A percentile compares a stretch with the other conserved stretches of the same genome.
Conservation (phyloP, 92 coral and sea anemone species). For the Pocillopora meandrina region DNA sequence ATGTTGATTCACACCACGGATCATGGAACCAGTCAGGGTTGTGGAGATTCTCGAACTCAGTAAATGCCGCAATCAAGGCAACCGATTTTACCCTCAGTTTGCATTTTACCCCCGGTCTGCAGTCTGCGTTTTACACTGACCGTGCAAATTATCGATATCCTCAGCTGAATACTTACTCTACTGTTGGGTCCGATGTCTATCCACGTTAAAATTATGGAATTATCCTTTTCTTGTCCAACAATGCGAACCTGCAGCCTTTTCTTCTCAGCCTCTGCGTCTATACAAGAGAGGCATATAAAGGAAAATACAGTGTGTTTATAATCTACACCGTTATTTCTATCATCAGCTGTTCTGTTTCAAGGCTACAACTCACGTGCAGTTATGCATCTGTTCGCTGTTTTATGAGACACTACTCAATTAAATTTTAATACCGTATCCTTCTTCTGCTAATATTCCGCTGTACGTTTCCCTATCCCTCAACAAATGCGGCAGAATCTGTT, state of each 20-base stretch:
- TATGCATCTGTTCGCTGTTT: background rate
- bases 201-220: constrained; percentile 89
- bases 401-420: too few species aligned
- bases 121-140: too few species aligned
- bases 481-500: constrained; percentile 77
- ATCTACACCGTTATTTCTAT: background rate
- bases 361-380: background rate
- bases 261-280: constrained; percentile 63
- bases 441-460: constrained; percentile 32
- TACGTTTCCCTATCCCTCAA: constrained; percentile 65
- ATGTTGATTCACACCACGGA: too few species aligned
- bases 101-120: too few species aligned
- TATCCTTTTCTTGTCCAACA: constrained; percentile 92
- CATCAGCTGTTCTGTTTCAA: background rate
- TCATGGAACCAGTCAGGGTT: too few species aligned
- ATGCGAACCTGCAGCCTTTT: constrained; percentile 74
- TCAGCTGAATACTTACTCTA: constrained; percentile 36
- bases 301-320: background rate
- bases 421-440: background rate
- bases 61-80: too few species aligned
- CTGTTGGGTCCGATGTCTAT: constrained; percentile 72
- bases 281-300: background rate
- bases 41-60: too few species aligned
- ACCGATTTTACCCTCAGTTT: too few species aligned
- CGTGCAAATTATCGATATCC: background rate